A percentile compares a stretch with the other conserved stretches of the same genome.
phyloP scores from a whole-genome alignment of 2,888 invertebrate genomes.

The Boloria euphrosyne region DNA sequence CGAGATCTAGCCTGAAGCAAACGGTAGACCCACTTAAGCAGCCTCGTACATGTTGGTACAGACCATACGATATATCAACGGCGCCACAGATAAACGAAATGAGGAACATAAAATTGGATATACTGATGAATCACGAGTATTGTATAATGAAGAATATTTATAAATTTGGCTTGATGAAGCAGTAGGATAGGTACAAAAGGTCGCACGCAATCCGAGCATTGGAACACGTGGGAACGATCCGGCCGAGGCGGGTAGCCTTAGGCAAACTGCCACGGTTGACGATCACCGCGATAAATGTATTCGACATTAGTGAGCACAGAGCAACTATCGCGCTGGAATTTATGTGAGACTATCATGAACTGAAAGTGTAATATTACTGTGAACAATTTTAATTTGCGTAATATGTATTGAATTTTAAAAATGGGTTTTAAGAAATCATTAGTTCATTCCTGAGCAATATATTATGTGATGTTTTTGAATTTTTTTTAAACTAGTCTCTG shows the following conservation, averaged over 20 bases:
- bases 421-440: neutral
- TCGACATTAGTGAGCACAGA: conserved; percentile 72
- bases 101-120: conserved; percentile 39
- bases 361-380: conserved; percentile 36
- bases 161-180: conserved; percentile 50
- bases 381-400: conserved; percentile 30
- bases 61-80: conserved; percentile 47
- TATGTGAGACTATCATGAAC: conserved; percentile 49
- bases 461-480: too few relatives aligned
- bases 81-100: conserved; percentile 57
- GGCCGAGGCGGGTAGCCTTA: conserved; percentile 69
- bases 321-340: conserved; percentile 51
- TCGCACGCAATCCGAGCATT: conserved; percentile 81
- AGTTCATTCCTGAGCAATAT: too few relatives aligned
- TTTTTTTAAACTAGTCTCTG: too few relatives aligned
- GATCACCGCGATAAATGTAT: conserved; percentile 78
- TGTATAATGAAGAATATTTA: conserved; percentile 30
- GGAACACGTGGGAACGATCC: conserved; percentile 78
- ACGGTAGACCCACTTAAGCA: conserved; percentile 79
- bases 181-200: conserved; percentile 63
- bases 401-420: conserved; percentile 9
- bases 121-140: conserved; percentile 34
- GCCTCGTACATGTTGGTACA: conserved; percentile 59
- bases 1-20: conserved; percentile 75
- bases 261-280: conserved; percentile 77